A percentile compares a stretch with the other conserved stretches of the same genome.
Conservation (phyloP, 2,113 vertebrate species). For the Plecotus auritus region DNA sequence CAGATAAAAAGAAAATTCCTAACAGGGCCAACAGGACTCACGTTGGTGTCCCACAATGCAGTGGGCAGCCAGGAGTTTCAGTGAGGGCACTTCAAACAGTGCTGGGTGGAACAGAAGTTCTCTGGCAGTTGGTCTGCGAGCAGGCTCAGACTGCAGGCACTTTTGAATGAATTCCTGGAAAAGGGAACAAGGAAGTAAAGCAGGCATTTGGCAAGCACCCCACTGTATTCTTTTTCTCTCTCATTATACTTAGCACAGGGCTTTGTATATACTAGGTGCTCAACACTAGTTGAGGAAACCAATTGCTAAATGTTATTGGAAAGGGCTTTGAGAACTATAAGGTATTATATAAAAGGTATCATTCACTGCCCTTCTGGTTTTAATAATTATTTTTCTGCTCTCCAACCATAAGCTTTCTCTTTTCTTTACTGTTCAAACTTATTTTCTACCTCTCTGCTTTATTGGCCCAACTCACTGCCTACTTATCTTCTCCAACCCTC, state of each 20-base stretch:
- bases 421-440: neutral
- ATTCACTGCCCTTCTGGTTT: constrained; percentile 12
- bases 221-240: neutral
- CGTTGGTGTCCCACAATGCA: constrained; percentile 97
- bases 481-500: neutral
- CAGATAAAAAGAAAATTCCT: neutral
- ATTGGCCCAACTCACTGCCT: constrained; percentile 21
- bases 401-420: neutral
- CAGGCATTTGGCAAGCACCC: neutral
- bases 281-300: neutral
- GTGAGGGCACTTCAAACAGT: constrained; percentile 95
- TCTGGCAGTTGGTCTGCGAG: constrained; percentile 91
- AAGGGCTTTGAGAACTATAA: constrained; percentile 18
- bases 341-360: neutral
- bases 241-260: neutral
- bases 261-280: neutral
- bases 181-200: neutral
- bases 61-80: constrained; percentile 96
- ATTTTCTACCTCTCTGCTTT: neutral
- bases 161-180: constrained; percentile 97
- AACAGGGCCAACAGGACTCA: constrained; percentile 80
- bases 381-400: constrained; percentile 46
- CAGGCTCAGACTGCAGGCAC: constrained; percentile 94
- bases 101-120: constrained; percentile 97
- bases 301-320: neutral